These are phyloP conservation scores for Mythimna vitellina DNA, from an alignment of 2,888 invertebrate species.

Conservation along the genomic window DNA sequence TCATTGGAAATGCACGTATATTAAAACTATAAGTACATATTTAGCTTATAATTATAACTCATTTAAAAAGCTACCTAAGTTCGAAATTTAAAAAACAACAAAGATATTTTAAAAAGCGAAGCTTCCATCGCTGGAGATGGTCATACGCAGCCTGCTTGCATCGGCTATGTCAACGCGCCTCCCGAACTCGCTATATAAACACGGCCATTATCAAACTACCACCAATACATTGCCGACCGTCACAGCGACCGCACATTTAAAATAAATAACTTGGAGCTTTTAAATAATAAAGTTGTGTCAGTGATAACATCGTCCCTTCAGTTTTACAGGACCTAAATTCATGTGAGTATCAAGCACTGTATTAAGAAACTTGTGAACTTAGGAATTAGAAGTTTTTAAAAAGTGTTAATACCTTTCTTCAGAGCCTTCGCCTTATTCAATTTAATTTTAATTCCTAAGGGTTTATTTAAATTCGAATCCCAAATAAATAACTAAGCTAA, in stretches of 20 bases:
- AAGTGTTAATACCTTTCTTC: constrained; percentile 32
- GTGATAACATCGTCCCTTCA: constrained; percentile 76
- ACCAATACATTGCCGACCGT: constrained; percentile 87
- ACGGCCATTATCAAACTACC: constrained; percentile 80
- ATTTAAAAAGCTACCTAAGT: constrained; percentile 10
- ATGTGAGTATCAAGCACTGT: constrained; percentile 79
- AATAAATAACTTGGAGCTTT: constrained; percentile 74
- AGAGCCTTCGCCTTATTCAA: background rate
- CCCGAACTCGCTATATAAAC: constrained; percentile 82
- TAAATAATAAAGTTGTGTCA: constrained; percentile 78
- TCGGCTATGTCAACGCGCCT: constrained; percentile 77
- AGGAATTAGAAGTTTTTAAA: background rate
- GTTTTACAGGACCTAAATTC: constrained; percentile 81
- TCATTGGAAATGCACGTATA: constrained; percentile 40
- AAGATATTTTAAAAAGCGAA: constrained; percentile 67
- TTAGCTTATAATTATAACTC: background rate
- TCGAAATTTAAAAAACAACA: constrained; percentile 49
- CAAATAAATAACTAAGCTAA: constrained; percentile 8
- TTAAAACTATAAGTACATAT: background rate
- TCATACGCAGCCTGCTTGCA: constrained; percentile 77
- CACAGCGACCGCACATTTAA: constrained; percentile 83
- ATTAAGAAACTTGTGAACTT: constrained; percentile 41
- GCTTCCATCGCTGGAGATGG: constrained; percentile 73
- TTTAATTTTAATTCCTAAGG: background rate
- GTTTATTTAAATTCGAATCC: background rate